Percentiles rank a stretch among this genome's conserved stretches.
These are phyloP conservation scores for Cathartes aura DNA, from an alignment of 2,113 vertebrate genomes.

Conservation along the genomic window DNA sequence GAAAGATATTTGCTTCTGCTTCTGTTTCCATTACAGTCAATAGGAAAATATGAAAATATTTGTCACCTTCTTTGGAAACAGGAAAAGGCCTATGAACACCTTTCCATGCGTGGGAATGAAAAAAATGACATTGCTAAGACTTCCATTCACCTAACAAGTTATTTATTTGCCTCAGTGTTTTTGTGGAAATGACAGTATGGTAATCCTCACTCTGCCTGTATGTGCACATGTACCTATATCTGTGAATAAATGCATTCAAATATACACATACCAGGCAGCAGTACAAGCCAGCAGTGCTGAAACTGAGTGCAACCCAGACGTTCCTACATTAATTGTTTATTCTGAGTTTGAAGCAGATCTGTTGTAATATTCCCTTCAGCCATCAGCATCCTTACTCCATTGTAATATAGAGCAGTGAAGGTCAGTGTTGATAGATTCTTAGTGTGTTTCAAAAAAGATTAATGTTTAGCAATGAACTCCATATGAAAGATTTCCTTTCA, in stretches of 20 bases:
- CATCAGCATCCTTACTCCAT: conserved; percentile 67
- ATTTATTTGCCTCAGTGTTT: not conserved
- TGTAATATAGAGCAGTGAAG: conserved; percentile 72
- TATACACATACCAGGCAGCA: not conserved
- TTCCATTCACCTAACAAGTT: not conserved
- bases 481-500: conserved; percentile 62
- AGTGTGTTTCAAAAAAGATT: conserved; percentile 78
- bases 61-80: not conserved
- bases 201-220: not conserved
- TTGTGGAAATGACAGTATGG: not conserved
- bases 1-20: not conserved
- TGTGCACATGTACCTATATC: not conserved
- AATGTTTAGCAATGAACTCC: conserved; percentile 63
- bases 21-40: not conserved
- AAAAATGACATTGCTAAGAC: not conserved
- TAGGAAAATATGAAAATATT: not conserved
- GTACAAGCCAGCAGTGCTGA: not conserved
- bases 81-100: not conserved
- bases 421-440: conserved; percentile 77
- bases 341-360: conserved; percentile 57
- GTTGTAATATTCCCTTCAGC: conserved; percentile 79
- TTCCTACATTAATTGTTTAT: not conserved
- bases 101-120: not conserved
- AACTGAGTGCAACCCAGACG: not conserved
- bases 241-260: not conserved